phyloP scores from a whole-genome alignment of 2,113 vertebrate genomes.

The Cricetomys ansorgei region DNA sequence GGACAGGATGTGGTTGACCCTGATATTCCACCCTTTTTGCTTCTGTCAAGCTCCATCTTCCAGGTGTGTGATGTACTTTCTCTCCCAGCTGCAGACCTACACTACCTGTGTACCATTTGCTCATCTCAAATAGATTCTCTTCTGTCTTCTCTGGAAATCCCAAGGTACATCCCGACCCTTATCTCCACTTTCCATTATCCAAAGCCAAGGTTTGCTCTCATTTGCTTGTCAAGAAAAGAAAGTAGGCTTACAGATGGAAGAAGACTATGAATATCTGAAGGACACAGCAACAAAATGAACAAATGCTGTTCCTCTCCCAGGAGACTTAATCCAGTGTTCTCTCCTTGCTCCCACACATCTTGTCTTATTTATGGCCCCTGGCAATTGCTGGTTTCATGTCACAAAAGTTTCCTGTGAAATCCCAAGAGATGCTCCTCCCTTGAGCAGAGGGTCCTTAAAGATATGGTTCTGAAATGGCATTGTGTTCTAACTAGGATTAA shows the following conservation, averaged over 20 bases:
- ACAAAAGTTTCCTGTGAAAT: neutral
- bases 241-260: neutral
- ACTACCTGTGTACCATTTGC: neutral
- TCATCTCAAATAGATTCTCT: neutral
- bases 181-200: neutral
- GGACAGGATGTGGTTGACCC: neutral
- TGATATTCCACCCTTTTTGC: neutral
- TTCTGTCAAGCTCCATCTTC: neutral
- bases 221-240: neutral
- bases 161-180: neutral
- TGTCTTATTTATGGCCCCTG: constrained; percentile 40
- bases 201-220: neutral
- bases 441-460: neutral
- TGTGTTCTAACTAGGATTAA: neutral
- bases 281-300: neutral
- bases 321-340: constrained; percentile 23
- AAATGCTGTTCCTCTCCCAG: neutral
- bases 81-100: neutral
- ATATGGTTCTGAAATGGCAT: constrained; percentile 11
- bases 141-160: neutral
- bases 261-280: neutral
- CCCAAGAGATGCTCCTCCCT: neutral
- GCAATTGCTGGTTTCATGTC: neutral
- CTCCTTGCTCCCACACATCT: constrained; percentile 24
- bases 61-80: neutral